Base-by-base conservation (phyloP, 1,140 invertebrate genomes). In the Neodiprion lecontei region DNA sequence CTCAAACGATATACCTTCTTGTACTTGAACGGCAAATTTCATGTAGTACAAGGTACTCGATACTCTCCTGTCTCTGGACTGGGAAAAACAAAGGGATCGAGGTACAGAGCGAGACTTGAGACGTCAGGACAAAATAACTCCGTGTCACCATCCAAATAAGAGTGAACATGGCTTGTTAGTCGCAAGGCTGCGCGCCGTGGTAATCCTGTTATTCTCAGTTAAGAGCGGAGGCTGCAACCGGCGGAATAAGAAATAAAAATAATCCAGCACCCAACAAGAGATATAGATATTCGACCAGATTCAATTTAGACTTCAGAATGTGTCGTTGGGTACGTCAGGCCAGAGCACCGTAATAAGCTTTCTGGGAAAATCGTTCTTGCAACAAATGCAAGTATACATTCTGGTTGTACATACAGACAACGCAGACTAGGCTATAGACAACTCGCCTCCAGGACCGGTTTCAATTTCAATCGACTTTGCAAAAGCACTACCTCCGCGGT, bases 141-240 rank as follows among this genome's bases (percentile, higher is more conserved):
- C 14, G 67, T 69, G 67, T 69, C 67, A 69, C 14, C 14, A 69
- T 69, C 14, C 14, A 23, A 69, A 69, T 69, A 69, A 23, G 17
- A 69, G 17, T 69, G 21, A 69, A 69, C 67, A 47, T 69, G 67
- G 67, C 67, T 69, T 69, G 67, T 69, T 69, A 69, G 67, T 23
- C 21, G 67, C 67, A 69, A 80, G 80, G 78, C 75, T 79, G 68
- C 75, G 75, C 70, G 67, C 71, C n/a, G 53, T 72, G 67, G 73
- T 81, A 81, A 81, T 81, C 80, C 80, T 78, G 78, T 81, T 81
- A 81, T 78, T 77, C n/a, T 61, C 11, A 61, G 53, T 61, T 14
- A 61, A 61, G 53, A 17, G 11, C 53, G 53, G 11, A 40, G 28
- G 28, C 28, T 40, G 28, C 28, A 40, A 9, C 11, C 53, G 11